Evolutionary conservation across 2,797 vertebrate genomes (phyloP).

Genomic region (Morus bassanus): DNA sequence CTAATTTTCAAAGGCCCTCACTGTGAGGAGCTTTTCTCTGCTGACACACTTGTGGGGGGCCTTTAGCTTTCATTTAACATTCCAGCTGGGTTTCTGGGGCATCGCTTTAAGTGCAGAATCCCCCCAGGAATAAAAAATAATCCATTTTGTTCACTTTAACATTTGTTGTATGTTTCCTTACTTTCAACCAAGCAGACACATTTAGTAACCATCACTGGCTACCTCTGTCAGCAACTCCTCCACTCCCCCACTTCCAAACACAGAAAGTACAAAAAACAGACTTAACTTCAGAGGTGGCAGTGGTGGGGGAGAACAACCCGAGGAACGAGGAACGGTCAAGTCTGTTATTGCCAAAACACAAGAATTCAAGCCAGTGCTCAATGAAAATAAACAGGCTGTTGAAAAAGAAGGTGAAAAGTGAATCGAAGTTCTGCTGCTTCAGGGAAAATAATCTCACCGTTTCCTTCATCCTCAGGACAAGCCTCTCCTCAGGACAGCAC

Average conservation of each 20-base stretch:
- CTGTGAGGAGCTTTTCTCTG: constrained; percentile 40
- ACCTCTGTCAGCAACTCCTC: constrained; percentile 23
- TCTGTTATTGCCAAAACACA: constrained; percentile 55
- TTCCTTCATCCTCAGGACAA: background rate
- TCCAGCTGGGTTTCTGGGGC: constrained; percentile 58
- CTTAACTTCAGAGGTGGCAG: constrained; percentile 43
- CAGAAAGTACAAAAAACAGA: constrained; percentile 60
- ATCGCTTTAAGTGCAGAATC: constrained; percentile 54
- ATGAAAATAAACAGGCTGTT: constrained; percentile 43
- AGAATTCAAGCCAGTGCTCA: constrained; percentile 18
- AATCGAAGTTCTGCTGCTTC: constrained; percentile 17
- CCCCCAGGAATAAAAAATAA: constrained; percentile 43
- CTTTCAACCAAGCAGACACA: constrained; percentile 18
- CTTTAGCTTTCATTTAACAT: constrained; percentile 62
- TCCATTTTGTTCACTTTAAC: constrained; percentile 40
- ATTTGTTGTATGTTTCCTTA: constrained; percentile 20
- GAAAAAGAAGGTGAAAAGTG: constrained; percentile 44
- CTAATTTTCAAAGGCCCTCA: constrained; percentile 60
- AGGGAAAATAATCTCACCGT: background rate
- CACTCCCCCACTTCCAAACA: constrained; percentile 50
- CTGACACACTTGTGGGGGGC: constrained; percentile 23
- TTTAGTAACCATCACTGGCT: constrained; percentile 3
- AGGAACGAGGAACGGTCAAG: constrained; percentile 25
- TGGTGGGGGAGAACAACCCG: constrained; percentile 30
- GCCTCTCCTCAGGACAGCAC: background rate